Percentiles rank a stretch among this genome's conserved stretches.
Evolutionary conservation across 2,888 invertebrate genomes (phyloP).

Genomic region (Trachelus tabidus): DNA sequence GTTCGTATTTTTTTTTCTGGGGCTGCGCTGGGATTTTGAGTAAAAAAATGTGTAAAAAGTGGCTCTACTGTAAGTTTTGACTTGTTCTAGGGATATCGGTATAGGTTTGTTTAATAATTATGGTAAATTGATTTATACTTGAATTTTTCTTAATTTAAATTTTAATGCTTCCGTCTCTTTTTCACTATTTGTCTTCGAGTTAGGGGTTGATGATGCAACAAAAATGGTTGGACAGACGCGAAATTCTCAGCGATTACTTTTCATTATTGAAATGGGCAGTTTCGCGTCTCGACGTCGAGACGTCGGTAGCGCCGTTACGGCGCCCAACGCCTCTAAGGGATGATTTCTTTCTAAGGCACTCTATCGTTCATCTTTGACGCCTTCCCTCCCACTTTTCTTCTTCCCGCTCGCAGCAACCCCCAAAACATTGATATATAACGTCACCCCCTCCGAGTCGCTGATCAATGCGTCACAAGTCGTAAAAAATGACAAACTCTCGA

Average conservation of each 20-base stretch:
- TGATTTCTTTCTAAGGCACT: slow-evolving; percentile 8
- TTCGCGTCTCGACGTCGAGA: slow-evolving; percentile 31
- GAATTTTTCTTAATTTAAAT: neutral
- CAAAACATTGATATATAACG: slow-evolving; percentile 22
- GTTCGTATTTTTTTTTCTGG: neutral
- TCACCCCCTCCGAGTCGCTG: slow-evolving; percentile 25
- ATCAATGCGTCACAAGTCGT: slow-evolving; percentile 18
- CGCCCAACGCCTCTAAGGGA: slow-evolving; percentile 37
- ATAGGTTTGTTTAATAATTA: neutral
- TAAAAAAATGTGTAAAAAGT: neutral
- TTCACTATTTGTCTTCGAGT: neutral
- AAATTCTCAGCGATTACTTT: slow-evolving; percentile 31
- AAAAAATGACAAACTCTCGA: slow-evolving; percentile 34
- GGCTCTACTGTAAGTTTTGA: neutral
- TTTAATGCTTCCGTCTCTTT: neutral
- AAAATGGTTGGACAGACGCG: neutral
- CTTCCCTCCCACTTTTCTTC: slow-evolving; percentile 41
- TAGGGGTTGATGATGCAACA: neutral
- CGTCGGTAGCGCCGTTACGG: slow-evolving; percentile 43
- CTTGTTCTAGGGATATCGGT: neutral
- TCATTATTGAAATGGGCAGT: slow-evolving; percentile 37
- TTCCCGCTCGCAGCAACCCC: neutral
- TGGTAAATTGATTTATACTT: neutral
- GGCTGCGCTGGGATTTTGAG: neutral
- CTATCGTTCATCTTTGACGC: slow-evolving; percentile 50